Conservation (phyloP, 2,888 invertebrate genomes). For the Leptinotarsa tumamoca region DNA sequence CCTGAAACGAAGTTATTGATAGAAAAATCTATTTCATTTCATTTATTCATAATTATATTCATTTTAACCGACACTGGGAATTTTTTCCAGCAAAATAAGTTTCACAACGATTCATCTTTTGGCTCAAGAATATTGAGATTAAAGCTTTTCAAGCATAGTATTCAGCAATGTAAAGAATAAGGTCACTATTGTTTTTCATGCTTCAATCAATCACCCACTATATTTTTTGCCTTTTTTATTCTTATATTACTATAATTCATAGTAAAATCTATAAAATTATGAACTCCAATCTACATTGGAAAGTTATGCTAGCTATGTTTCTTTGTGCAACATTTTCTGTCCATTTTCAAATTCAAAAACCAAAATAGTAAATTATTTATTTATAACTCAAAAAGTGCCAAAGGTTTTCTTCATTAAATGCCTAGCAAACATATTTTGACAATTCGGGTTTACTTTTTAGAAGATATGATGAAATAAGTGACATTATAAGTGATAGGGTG, state of each 20-base stretch:
- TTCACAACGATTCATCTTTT: not conserved
- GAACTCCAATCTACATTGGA: not conserved
- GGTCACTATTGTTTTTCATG: not conserved
- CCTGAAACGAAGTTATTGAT: no score
- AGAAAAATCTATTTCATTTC: no score
- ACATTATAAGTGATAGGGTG: no score
- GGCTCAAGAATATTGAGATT: not conserved
- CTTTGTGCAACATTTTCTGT: not conserved
- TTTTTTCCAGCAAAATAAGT: not conserved
- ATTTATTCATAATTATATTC: no score
- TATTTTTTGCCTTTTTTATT: not conserved
- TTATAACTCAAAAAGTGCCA: not conserved
- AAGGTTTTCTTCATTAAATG: not conserved
- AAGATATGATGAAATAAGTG: no score
- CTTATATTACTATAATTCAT: constrained; percentile 1
- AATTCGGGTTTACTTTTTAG: no score
- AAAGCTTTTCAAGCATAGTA: not conserved
- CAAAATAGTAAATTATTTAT: not conserved
- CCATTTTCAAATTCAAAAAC: not conserved
- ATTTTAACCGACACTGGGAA: no score
- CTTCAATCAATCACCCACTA: not conserved
- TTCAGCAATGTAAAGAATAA: not conserved
- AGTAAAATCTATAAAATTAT: constrained; percentile 11
- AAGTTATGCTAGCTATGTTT: not conserved
- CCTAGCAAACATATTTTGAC: no score